Conservation (phyloP, 2,797 vertebrate genomes). For the Limosa lapponica region DNA sequence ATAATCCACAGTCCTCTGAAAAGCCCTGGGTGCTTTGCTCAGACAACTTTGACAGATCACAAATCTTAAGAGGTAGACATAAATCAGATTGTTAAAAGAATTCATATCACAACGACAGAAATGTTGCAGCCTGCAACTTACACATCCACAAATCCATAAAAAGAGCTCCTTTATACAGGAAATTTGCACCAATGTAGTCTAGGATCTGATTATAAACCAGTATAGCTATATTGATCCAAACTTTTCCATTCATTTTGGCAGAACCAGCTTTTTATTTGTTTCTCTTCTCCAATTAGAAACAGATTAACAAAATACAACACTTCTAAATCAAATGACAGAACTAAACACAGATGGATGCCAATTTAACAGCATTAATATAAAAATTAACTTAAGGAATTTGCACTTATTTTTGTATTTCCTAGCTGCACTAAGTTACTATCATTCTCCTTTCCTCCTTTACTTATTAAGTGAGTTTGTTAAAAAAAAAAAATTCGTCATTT, state of each 20-base stretch:
- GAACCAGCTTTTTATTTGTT: not conserved
- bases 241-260: not conserved
- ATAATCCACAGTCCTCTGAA: not conserved
- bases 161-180: not conserved
- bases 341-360: not conserved
- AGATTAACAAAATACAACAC: not conserved
- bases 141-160: not conserved
- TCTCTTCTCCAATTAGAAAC: not conserved
- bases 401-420: not conserved
- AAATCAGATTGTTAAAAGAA: constrained; percentile 11
- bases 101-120: not conserved
- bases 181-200: not conserved
- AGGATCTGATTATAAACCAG: not conserved
- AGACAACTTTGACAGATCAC: not conserved
- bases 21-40: not conserved
- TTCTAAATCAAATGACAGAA: not conserved
- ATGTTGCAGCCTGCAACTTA: not conserved
- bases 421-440: not conserved
- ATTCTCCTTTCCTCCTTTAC: not conserved
- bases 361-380: not conserved
- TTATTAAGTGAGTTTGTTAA: not conserved
- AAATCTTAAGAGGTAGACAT: constrained; percentile 17
- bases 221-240: not conserved
- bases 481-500: not conserved
- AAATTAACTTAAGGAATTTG: not conserved